Conservation (phyloP, 2,888 invertebrate genomes). For the Salpingus planirostris region DNA sequence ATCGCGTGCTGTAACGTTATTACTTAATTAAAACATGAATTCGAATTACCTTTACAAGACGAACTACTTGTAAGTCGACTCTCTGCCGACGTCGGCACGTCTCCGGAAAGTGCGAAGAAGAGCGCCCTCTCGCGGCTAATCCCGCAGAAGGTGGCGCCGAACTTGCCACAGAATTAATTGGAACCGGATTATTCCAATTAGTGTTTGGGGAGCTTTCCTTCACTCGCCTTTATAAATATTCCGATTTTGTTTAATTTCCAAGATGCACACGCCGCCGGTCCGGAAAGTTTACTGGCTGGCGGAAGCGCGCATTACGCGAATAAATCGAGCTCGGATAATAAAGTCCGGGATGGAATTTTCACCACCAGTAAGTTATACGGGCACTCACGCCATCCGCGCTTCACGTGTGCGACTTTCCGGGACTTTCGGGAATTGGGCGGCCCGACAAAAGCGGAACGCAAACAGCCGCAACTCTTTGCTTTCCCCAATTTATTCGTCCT, state of each 20-base stretch:
- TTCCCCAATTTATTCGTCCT: conserved; percentile 18
- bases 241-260: conserved; percentile 35
- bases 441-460: not conserved
- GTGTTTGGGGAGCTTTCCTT: conserved; percentile 32
- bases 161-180: conserved; percentile 39
- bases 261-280: no score
- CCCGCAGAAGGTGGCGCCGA: conserved; percentile 35
- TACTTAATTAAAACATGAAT: conserved; percentile 39
- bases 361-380: no score
- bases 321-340: no score
- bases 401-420: no score
- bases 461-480: no score
- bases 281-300: no score
- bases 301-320: no score
- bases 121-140: conserved; percentile 23
- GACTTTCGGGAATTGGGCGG: no score
- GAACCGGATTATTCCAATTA: conserved; percentile 42
- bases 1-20: conserved; percentile 31
- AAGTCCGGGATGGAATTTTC: no score
- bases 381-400: no score
- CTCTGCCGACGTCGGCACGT: no score
- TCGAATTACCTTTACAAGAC: conserved; percentile 36
- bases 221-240: conserved; percentile 34
- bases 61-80: no score
- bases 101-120: conserved; percentile 14